These are phyloP conservation scores for Elgonia sp. DNA, from an alignment of 2,888 invertebrate species.

Conservation along the genomic window DNA sequence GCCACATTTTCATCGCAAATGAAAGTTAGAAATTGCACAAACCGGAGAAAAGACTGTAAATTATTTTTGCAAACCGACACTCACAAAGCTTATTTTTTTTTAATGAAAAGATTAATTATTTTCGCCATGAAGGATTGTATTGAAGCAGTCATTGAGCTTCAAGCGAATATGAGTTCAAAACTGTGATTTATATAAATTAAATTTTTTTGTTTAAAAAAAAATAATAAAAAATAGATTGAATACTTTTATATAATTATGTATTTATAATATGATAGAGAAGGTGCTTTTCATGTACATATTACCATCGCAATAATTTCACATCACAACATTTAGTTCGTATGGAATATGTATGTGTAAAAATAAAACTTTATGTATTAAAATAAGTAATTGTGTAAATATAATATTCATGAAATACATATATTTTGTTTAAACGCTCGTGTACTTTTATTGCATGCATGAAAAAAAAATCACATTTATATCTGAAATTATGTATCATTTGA, in stretches of 20 bases:
- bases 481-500: slow-evolving; percentile 39
- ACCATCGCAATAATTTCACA: slow-evolving; percentile 46
- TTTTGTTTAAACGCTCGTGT: slow-evolving; percentile 71
- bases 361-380: slow-evolving; percentile 57
- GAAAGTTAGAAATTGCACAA: slow-evolving; percentile 45
- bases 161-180: slow-evolving; percentile 44
- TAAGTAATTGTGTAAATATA: slow-evolving; percentile 69
- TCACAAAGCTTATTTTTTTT: slow-evolving; percentile 11
- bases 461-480: slow-evolving; percentile 26
- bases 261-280: slow-evolving; percentile 18
- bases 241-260: slow-evolving; percentile 61
- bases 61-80: slow-evolving; percentile 46
- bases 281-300: slow-evolving; percentile 72
- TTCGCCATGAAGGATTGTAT: neutral
- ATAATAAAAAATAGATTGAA: slow-evolving; percentile 19
- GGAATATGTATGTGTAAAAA: slow-evolving; percentile 66
- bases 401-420: slow-evolving; percentile 71
- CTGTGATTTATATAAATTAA: slow-evolving; percentile 49
- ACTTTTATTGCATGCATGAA: slow-evolving; percentile 59
- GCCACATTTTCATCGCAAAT: slow-evolving; percentile 32
- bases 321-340: slow-evolving; percentile 33
- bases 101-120: neutral
- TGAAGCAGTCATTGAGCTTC: neutral
- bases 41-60: slow-evolving; percentile 60
- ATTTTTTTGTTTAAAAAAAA: slow-evolving; percentile 41